phyloP scores from a whole-genome alignment of 2,797 vertebrate genomes.

The Paedocypris micromegethes region DNA sequence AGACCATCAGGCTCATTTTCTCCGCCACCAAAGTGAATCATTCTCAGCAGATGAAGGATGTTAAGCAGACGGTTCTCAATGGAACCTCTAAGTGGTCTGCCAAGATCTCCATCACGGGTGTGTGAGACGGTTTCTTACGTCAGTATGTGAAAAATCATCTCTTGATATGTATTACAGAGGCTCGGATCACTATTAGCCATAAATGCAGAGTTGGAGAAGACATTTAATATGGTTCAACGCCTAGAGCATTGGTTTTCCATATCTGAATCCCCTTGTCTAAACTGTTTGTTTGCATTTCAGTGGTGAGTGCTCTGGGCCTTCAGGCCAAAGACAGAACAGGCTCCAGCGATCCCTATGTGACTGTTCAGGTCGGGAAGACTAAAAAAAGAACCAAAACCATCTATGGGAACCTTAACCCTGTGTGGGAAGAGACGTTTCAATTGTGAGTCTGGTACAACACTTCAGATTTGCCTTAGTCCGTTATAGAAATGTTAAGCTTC shows the following conservation, averaged over 20 bases:
- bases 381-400: conserved; percentile 98
- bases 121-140: not conserved
- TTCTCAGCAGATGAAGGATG: conserved; percentile 87
- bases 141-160: too few relatives aligned
- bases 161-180: too few relatives aligned
- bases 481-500: too few relatives aligned
- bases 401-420: conserved; percentile 92
- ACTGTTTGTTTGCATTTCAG: conserved; percentile 57
- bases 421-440: conserved; percentile 95
- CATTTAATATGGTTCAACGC: not conserved
- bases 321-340: conserved; percentile 97
- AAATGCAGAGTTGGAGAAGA: not conserved
- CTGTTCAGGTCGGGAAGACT: conserved; percentile 95
- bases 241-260: not conserved
- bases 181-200: too few relatives aligned
- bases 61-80: conserved; percentile 91
- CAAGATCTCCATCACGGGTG: conserved; percentile 91
- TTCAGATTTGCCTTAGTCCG: not conserved
- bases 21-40: conserved; percentile 75
- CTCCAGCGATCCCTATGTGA: conserved; percentile 94
- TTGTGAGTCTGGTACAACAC: conserved; percentile 74
- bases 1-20: conserved; percentile 86
- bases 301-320: conserved; percentile 90
- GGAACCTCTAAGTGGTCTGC: conserved; percentile 98
- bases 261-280: too few relatives aligned